phyloP scores from a whole-genome alignment of 2,797 vertebrate species.

The Ispidina lecontei region DNA sequence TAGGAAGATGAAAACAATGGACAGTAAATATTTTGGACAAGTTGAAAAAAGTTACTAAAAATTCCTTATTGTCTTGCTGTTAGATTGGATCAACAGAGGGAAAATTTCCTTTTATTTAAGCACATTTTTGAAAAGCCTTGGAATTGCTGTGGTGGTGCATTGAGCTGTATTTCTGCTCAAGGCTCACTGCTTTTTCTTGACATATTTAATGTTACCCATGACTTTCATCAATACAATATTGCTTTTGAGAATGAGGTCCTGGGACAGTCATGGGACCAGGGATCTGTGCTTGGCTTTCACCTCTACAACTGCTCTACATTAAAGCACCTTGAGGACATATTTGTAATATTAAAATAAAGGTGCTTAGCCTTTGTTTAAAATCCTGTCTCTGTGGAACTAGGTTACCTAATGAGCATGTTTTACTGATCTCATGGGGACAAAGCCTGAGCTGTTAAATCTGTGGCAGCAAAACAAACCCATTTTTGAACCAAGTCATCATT shows the following conservation, averaged over 20 bases:
- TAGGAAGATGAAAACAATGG: conserved; percentile 52
- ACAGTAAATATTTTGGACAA: conserved; percentile 52
- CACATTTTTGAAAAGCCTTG: not conserved
- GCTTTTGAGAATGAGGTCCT: not conserved
- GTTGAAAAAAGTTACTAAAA: conserved; percentile 43
- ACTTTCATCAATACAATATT: not conserved
- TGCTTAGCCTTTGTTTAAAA: conserved; percentile 20
- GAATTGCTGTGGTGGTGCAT: not conserved
- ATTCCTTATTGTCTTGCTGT: conserved; percentile 6
- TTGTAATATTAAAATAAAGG: not conserved
- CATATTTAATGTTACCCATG: not conserved
- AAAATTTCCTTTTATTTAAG: conserved; percentile 26
- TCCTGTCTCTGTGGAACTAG: not conserved
- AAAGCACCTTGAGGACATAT: not conserved
- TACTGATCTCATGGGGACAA: not conserved
- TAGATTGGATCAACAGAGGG: not conserved
- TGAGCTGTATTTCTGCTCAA: not conserved
- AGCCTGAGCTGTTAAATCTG: not conserved
- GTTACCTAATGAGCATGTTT: conserved; percentile 31
- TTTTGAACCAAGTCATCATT: conserved; percentile 35
- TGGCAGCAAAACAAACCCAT: not conserved
- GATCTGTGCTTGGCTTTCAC: not conserved
- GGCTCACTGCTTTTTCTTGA: not conserved
- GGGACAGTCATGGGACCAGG: not conserved
- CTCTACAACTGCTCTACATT: not conserved